These are phyloP conservation scores for Cerceris rybyensis DNA, from an alignment of 2,888 invertebrate genomes.

Conservation along the genomic window DNA sequence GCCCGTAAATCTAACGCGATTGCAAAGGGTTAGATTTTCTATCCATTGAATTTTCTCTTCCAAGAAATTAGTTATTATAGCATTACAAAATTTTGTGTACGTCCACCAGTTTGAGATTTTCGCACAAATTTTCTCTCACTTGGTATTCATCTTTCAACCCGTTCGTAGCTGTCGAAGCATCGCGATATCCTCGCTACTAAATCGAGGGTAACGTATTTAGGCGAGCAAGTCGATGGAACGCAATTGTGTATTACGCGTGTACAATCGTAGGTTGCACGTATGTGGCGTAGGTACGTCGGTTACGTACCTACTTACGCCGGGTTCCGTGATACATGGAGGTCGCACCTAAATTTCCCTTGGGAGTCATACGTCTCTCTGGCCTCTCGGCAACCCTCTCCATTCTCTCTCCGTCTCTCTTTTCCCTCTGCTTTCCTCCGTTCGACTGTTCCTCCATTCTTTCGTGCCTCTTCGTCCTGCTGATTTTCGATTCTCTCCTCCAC, in stretches of 20 bases:
- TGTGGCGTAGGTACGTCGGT: conserved; percentile 65
- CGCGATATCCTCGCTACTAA: conserved; percentile 22
- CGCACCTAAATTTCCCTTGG: conserved; percentile 77
- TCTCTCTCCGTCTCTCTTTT: conserved; percentile 17
- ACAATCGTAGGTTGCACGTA: conserved; percentile 33
- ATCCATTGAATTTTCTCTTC: too few species aligned
- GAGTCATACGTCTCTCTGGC: conserved; percentile 72
- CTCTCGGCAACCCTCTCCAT: conserved; percentile 57
- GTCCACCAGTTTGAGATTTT: neutral
- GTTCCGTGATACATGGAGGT: conserved; percentile 78
- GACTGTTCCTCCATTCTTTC: conserved; percentile 9
- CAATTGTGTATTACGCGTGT: conserved; percentile 5
- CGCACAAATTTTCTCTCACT: neutral
- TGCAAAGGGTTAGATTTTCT: too few species aligned
- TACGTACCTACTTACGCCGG: conserved; percentile 72
- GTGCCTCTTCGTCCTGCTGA: conserved; percentile 1
- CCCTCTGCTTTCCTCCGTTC: conserved; percentile 33
- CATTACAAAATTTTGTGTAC: too few species aligned
- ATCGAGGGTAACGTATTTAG: conserved; percentile 25
- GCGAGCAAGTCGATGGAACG: neutral
- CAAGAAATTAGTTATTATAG: too few species aligned
- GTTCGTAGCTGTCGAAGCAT: neutral
- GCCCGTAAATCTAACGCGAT: too few species aligned
- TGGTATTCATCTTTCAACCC: neutral
- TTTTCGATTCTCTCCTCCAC: neutral